Evolutionary conservation across 1,140 invertebrate genomes (phyloP), one percentile per base, ranked within the genome.

Genomic region (Aphelinus atriplicis): DNA sequence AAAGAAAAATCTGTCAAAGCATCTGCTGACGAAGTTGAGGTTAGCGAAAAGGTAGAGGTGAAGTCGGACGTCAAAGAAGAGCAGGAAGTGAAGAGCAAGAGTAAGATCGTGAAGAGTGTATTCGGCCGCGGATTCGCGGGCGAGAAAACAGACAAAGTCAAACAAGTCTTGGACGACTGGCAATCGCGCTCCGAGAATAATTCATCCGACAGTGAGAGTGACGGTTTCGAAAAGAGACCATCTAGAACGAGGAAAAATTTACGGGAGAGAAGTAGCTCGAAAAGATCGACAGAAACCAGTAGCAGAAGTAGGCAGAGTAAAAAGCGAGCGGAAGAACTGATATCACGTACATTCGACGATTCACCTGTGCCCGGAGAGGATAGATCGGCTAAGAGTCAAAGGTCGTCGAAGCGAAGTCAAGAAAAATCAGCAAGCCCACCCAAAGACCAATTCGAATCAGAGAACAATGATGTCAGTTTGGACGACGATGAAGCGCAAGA

Each of bases 111-210:
- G 0, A 83, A 85, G 7, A 85, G 85, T 26, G 86, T 88, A 0
- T 88, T 88, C 43, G 86, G 84, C 0, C 76, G 86, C 53, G 86
- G 83, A 0, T 86, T 88, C 5, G 80, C 77, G 0, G 79, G 83
- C 2, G 87, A 88, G 43, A 88, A 87, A 50, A 55, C 77, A 0
- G 85, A 87, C 10, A 87, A 87, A 64, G 83, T 86, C 0, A 84
- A 83, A 7, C 84, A 87, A n/a, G 86, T 87, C 3, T 45, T 87
- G n/a, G 84, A 87, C 6, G 86, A 87, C 47, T 86, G 86, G 85
- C 82, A 86, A 2, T 85, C 83, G 0, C 83, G 83, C 4, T 87
- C 85, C 1, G 86, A 85, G n/a, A 82, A 85, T n/a, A 66, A 66
- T 43, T 64, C 68, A 4, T 84, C 83, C 0, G 80, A 82, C 5